phyloP scores from a whole-genome alignment of 1,140 invertebrate genomes.

The Bilobella aurantiaca region DNA sequence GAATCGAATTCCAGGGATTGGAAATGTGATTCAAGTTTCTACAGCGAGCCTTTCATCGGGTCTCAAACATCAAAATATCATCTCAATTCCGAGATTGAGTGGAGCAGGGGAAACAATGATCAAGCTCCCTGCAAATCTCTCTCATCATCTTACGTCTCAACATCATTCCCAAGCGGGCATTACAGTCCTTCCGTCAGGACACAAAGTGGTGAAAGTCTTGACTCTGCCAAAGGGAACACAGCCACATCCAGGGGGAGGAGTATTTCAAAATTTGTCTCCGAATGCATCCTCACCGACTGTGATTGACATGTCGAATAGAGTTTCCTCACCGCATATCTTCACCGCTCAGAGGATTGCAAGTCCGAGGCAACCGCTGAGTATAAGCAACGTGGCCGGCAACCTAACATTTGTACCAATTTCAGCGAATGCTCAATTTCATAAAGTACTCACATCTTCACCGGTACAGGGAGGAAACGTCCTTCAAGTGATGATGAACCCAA shows the following conservation, averaged over 20 bases:
- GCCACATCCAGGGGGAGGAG: neutral
- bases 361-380: neutral
- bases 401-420: constrained; percentile 30
- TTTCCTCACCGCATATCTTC: neutral
- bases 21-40: constrained; percentile 2
- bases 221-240: constrained; percentile 36
- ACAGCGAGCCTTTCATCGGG: neutral
- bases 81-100: constrained; percentile 2
- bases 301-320: neutral
- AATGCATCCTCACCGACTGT: constrained; percentile 21
- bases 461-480: constrained; percentile 22
- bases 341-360: neutral
- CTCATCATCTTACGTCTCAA: constrained; percentile 20
- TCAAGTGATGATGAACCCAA: constrained; percentile 16
- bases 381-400: constrained; percentile 7
- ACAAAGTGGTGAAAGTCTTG: constrained; percentile 40
- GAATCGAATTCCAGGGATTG: neutral
- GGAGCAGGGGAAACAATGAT: constrained; percentile 11
- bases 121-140: constrained; percentile 20
- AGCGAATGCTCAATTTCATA: constrained; percentile 22
- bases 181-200: constrained; percentile 29
- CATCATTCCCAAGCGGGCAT: constrained; percentile 1
- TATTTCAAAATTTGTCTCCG: neutral
- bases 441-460: constrained; percentile 35
- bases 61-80: neutral